These are phyloP conservation scores for Drosophila rellima DNA, from an alignment of 2,888 invertebrate genomes.

Conservation along the genomic window DNA sequence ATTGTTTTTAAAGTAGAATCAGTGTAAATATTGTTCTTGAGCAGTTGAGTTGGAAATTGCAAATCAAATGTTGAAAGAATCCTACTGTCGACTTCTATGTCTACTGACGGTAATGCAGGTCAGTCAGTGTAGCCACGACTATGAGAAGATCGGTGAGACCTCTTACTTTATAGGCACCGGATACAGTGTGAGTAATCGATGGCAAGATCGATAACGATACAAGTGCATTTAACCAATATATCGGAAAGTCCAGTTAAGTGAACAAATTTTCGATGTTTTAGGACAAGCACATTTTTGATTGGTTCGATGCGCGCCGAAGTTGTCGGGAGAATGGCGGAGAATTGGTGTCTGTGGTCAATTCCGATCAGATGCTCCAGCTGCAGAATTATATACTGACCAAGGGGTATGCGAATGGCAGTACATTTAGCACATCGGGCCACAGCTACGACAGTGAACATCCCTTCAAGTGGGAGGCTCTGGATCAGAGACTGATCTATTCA, in stretches of 20 bases:
- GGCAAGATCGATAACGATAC: not conserved
- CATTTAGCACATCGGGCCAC: slow-evolving; percentile 53
- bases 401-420: slow-evolving; percentile 49
- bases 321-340: slow-evolving; percentile 34
- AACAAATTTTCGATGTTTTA: not conserved
- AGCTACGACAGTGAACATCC: slow-evolving; percentile 24
- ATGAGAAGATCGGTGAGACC: slow-evolving; percentile 12
- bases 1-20: not conserved
- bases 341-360: slow-evolving; percentile 40
- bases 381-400: slow-evolving; percentile 24
- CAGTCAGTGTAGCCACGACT: not conserved
- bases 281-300: slow-evolving; percentile 17
- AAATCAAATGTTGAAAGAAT: not conserved
- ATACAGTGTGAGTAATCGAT: slow-evolving; percentile 22
- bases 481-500: slow-evolving; percentile 9
- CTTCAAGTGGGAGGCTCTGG: slow-evolving; percentile 35
- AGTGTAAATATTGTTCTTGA: not conserved
- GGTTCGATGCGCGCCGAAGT: slow-evolving; percentile 40
- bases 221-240: not conserved
- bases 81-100: not conserved
- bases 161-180: slow-evolving; percentile 41
- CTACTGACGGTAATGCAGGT: not conserved
- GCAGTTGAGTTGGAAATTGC: not conserved
- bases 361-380: slow-evolving; percentile 21
- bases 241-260: not conserved